A percentile compares a stretch with the other conserved stretches of the same genome.
phyloP scores from a whole-genome alignment of 2,888 invertebrate genomes.

The Drosophila putrida region DNA sequence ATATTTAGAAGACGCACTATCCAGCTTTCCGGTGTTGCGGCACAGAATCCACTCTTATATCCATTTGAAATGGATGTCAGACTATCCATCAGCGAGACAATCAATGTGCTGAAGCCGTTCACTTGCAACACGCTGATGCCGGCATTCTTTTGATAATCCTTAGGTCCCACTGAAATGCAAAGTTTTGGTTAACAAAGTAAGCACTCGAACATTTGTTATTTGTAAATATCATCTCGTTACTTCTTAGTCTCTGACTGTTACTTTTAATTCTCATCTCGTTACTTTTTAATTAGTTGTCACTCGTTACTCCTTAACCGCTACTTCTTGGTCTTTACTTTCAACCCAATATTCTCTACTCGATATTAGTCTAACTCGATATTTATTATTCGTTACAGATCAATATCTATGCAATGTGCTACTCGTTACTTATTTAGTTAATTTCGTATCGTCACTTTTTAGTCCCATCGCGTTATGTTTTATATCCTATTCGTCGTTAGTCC shows the following conservation, averaged over 20 bases:
- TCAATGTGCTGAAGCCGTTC: slow-evolving; percentile 64
- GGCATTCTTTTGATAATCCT: slow-evolving; percentile 15
- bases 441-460: neutral
- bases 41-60: slow-evolving; percentile 57
- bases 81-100: slow-evolving; percentile 61
- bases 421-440: neutral
- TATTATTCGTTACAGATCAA: no score
- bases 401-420: neutral
- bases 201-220: neutral
- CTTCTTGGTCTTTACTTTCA: neutral
- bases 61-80: slow-evolving; percentile 57
- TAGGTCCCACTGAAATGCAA: slow-evolving; percentile 53
- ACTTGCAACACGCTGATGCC: slow-evolving; percentile 45
- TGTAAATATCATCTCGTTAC: neutral
- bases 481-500: neutral
- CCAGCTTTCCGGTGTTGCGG: slow-evolving; percentile 60
- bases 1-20: slow-evolving; percentile 64
- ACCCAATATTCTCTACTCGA: neutral
- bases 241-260: neutral
- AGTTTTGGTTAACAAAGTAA: neutral
- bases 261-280: neutral
- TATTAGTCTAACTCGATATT: no score
- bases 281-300: neutral
- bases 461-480: neutral
- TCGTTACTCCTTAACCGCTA: neutral